Evolutionary conservation across 2,797 vertebrate species (phyloP).

Genomic region (Hapalemur alaotrensis): DNA sequence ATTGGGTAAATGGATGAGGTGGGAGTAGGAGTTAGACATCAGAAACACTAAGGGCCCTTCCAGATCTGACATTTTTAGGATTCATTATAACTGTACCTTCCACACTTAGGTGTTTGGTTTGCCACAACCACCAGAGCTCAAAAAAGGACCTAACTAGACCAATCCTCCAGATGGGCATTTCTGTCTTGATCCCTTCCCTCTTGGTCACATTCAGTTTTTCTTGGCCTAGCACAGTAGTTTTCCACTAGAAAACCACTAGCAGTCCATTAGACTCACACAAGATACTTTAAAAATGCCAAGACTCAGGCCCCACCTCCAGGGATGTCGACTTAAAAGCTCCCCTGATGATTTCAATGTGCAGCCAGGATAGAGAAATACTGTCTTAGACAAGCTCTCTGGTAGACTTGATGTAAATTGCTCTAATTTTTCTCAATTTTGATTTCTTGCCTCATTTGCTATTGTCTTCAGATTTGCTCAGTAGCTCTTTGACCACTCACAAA

Average conservation of each 20-base stretch:
- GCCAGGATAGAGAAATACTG: background rate
- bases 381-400: background rate
- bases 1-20: background rate
- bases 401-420: background rate
- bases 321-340: background rate
- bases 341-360: background rate
- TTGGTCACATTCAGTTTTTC: background rate
- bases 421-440: constrained; percentile 8
- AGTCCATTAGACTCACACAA: background rate
- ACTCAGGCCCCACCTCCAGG: background rate
- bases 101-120: background rate
- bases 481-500: background rate
- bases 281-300: constrained; percentile 31
- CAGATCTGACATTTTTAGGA: background rate
- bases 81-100: background rate
- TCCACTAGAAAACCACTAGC: background rate
- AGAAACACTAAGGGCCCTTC: background rate
- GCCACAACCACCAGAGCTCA: background rate
- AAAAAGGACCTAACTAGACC: background rate
- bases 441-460: background rate
- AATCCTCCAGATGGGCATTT: background rate
- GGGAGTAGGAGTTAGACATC: background rate
- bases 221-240: constrained; percentile 37
- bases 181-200: background rate
- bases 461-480: background rate